phyloP scores from a whole-genome alignment of 2,888 invertebrate species.

The Tetanocera ferruginea region DNA sequence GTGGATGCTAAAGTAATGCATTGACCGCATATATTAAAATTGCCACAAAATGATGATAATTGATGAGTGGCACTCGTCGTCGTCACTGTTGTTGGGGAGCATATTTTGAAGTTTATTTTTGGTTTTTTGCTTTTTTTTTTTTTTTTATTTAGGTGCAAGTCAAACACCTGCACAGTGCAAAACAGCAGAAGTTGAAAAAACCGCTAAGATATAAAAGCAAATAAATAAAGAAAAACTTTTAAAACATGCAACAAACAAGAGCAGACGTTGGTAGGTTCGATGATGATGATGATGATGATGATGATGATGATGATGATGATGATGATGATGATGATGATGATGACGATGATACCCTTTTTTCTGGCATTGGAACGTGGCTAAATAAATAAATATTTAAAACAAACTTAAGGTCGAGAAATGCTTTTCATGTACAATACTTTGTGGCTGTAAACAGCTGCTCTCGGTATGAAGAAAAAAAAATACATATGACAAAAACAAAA shows the following conservation, averaged over 20 bases:
- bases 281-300: too few relatives aligned
- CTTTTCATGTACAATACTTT: neutral
- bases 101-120: slow-evolving; percentile 13
- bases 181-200: slow-evolving; percentile 5
- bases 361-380: slow-evolving; percentile 32
- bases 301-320: too few relatives aligned
- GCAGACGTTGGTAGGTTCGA: neutral
- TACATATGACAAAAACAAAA: slow-evolving; percentile 20
- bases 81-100: neutral
- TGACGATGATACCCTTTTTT: neutral
- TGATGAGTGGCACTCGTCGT: slow-evolving; percentile 22
- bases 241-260: neutral
- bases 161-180: slow-evolving; percentile 31
- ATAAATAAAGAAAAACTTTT: slow-evolving; percentile 9
- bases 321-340: too few relatives aligned
- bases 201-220: neutral
- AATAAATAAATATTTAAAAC: slow-evolving; percentile 20
- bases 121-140: too few relatives aligned
- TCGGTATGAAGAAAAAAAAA: neutral
- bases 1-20: slow-evolving; percentile 8
- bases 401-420: slow-evolving; percentile 29
- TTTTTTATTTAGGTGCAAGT: slow-evolving; percentile 3
- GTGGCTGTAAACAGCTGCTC: slow-evolving; percentile 17
- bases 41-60: slow-evolving; percentile 19
- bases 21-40: slow-evolving; percentile 32